phyloP scores from a whole-genome alignment of 2,113 vertebrate genomes.

The Craseonycteris thonglongyai region DNA sequence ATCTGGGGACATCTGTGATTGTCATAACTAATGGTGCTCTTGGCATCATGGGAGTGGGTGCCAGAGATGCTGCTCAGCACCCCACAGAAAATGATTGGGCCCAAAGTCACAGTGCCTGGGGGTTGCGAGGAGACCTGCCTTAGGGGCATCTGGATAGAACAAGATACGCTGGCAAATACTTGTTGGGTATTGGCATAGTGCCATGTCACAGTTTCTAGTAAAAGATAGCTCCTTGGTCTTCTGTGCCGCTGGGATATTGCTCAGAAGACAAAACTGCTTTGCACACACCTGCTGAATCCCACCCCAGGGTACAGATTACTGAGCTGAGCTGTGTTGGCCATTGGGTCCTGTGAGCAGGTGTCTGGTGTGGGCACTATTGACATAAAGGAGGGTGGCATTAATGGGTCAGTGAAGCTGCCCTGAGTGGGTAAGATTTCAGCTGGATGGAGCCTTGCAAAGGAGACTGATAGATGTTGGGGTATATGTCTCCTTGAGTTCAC shows the following conservation, averaged over 20 bases:
- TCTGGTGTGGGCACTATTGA: background rate
- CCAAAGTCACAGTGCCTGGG: fast-evolving
- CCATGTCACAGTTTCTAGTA: background rate
- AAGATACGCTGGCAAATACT: background rate
- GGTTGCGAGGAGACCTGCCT: background rate
- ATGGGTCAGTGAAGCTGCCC: background rate
- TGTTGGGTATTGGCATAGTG: fast-evolving
- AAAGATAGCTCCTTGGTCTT: background rate
- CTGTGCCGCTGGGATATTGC: background rate
- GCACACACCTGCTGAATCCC: background rate
- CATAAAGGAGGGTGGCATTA: background rate
- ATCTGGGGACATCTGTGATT: background rate
- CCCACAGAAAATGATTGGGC: background rate
- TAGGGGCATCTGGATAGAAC: background rate
- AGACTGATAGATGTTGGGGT: background rate
- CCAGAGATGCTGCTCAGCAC: too few species aligned
- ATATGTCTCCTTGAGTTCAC: background rate
- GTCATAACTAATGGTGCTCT: background rate
- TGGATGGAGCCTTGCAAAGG: background rate
- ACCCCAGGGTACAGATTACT: background rate
- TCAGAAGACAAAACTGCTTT: background rate
- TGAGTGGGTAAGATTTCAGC: background rate
- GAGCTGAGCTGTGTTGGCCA: too few species aligned
- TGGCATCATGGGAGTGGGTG: background rate
- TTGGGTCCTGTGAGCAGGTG: background rate